Percentiles rank a stretch among this genome's conserved stretches.
Conservation (phyloP, 2,797 vertebrate genomes). For the Orientallactaga sibirica region DNA sequence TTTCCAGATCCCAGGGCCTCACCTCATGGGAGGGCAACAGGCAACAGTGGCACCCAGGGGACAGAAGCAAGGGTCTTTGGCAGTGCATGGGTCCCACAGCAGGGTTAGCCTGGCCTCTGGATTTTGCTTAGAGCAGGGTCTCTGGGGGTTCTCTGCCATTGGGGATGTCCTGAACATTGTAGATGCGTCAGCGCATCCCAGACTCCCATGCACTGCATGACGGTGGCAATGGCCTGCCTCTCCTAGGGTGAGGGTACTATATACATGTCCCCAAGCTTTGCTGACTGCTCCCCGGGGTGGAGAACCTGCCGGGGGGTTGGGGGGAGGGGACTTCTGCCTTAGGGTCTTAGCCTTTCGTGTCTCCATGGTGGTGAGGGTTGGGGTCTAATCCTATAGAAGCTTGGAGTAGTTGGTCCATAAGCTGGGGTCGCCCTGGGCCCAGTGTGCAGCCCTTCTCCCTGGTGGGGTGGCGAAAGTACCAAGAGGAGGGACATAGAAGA, state of each 20-base stretch:
- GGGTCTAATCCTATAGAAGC: fast-evolving
- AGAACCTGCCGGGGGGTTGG: no score
- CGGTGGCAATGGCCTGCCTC: not conserved
- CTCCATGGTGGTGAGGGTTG: no score
- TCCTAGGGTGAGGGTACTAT: not conserved
- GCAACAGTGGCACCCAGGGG: not conserved
- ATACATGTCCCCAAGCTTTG: not conserved
- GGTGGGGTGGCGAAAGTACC: not conserved
- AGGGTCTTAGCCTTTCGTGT: not conserved
- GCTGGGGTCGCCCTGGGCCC: not conserved
- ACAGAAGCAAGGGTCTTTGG: not conserved
- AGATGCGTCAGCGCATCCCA: not conserved
- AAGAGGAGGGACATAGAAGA: not conserved
- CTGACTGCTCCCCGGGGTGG: no score
- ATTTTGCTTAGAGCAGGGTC: not conserved
- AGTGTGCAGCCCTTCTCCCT: not conserved
- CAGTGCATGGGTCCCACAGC: no score
- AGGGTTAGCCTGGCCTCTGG: not conserved
- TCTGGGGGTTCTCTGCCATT: not conserved
- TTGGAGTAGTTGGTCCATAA: not conserved
- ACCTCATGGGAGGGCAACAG: not conserved
- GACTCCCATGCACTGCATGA: not conserved
- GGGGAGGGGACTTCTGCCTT: not conserved
- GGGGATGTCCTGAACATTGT: not conserved
- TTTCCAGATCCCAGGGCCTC: not conserved